phyloP scores from a whole-genome alignment of 2,888 invertebrate species.

The Synanthedon vespiformis region DNA sequence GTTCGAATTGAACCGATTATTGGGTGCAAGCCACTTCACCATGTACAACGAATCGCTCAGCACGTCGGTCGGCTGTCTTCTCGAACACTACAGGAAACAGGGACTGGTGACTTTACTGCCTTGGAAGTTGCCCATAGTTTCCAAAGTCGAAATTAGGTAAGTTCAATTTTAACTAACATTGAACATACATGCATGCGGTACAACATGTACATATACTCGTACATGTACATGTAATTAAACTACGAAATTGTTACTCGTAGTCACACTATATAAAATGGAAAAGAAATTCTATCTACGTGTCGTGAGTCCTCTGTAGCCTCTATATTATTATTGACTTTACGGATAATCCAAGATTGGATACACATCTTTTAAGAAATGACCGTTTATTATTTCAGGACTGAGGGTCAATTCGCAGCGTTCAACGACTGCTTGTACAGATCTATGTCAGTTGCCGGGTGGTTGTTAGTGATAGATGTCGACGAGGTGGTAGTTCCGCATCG shows the following conservation, averaged over 20 bases:
- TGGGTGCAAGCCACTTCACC: slow-evolving; percentile 89
- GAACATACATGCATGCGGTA: too few species aligned
- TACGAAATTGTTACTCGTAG: too few species aligned
- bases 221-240: too few species aligned
- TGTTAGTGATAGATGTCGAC: slow-evolving; percentile 88
- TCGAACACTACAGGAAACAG: slow-evolving; percentile 74
- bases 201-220: too few species aligned
- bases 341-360: neutral
- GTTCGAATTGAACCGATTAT: slow-evolving; percentile 85
- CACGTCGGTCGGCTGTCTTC: slow-evolving; percentile 79
- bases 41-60: slow-evolving; percentile 93
- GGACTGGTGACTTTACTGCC: slow-evolving; percentile 80
- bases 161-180: neutral
- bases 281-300: neutral
- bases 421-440: slow-evolving; percentile 94
- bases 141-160: slow-evolving; percentile 84
- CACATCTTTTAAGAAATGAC: neutral
- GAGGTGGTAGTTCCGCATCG: slow-evolving; percentile 88
- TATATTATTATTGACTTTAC: neutral
- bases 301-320: neutral
- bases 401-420: slow-evolving; percentile 91
- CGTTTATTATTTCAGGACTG: slow-evolving; percentile 73
- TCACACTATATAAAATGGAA: neutral
- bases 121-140: slow-evolving; percentile 88
- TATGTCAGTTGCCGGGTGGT: slow-evolving; percentile 85